Evolutionary conservation across 1,140 invertebrate species (phyloP).

Genomic region (Brachionus sp.): DNA sequence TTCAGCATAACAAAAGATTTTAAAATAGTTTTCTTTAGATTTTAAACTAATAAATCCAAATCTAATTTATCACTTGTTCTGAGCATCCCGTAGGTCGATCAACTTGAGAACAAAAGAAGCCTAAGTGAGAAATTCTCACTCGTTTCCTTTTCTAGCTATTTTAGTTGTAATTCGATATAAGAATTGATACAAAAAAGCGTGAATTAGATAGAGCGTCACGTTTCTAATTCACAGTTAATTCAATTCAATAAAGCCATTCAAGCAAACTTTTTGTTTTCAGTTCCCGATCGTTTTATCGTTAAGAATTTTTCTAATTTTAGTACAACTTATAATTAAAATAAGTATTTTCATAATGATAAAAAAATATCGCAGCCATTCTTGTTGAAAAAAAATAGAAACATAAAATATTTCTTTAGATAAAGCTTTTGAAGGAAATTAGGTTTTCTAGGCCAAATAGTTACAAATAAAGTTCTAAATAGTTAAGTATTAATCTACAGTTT

Average conservation of each 20-base stretch:
- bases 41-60: neutral
- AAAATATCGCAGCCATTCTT: conserved; percentile 1
- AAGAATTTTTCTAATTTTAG: neutral
- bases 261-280: neutral
- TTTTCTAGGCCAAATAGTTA: neutral
- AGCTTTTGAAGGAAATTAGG: conserved; percentile 6
- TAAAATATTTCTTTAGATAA: neutral
- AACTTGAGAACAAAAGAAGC: neutral
- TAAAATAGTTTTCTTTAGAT: neutral
- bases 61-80: neutral
- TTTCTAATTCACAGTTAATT: neutral
- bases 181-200: neutral
- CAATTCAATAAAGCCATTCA: neutral
- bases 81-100: neutral
- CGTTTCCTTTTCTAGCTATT: neutral
- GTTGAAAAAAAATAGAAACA: neutral
- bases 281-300: neutral
- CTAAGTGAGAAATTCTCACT: neutral
- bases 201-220: neutral
- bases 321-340: neutral
- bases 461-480: conserved; percentile 3
- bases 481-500: neutral
- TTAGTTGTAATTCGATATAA: conserved; percentile 4
- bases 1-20: neutral
- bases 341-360: neutral